Percentiles rank a stretch among this genome's conserved stretches.
phyloP scores from a whole-genome alignment of 2,888 invertebrate species.

The Mechanitis mazaeus region DNA sequence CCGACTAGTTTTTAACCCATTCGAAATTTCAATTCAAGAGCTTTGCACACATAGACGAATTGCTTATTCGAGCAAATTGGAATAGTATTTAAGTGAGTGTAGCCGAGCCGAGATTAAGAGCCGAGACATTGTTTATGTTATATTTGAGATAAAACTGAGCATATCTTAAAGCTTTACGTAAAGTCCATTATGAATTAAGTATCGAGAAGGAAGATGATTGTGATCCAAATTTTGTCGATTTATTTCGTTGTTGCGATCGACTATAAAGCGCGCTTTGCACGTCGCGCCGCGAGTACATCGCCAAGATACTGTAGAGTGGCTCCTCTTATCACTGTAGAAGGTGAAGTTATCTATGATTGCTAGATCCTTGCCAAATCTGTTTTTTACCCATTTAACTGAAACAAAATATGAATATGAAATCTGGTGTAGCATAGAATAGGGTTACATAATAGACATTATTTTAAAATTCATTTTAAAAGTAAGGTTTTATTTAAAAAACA shows the following conservation, averaged over 20 bases:
- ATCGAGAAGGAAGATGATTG: constrained; percentile 27
- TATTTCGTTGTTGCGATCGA: background rate
- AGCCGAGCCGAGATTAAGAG: no score
- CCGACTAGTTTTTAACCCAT: no score
- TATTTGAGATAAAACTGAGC: no score
- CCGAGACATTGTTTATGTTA: no score
- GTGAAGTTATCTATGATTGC: constrained; percentile 40
- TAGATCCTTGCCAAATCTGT: constrained; percentile 33
- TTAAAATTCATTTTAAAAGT: no score
- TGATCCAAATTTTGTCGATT: constrained; percentile 15
- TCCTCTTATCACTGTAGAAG: constrained; percentile 33
- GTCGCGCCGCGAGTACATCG: constrained; percentile 33
- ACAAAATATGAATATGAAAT: constrained; percentile 10
- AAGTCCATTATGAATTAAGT: constrained; percentile 23
- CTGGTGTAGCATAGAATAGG: constrained; percentile 2
- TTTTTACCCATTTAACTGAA: constrained; percentile 34
- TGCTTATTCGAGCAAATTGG: no score
- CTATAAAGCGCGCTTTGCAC: constrained; percentile 33
- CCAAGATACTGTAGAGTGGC: constrained; percentile 22
- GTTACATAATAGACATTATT: constrained; percentile 12
- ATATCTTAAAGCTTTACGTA: constrained; percentile 21
- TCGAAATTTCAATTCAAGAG: no score
- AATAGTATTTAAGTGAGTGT: no score
- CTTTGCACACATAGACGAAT: no score
- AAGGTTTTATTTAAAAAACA: no score